These are phyloP conservation scores for Capitella teleta DNA, from an alignment of 1,140 invertebrate genomes.

Conservation along the genomic window DNA sequence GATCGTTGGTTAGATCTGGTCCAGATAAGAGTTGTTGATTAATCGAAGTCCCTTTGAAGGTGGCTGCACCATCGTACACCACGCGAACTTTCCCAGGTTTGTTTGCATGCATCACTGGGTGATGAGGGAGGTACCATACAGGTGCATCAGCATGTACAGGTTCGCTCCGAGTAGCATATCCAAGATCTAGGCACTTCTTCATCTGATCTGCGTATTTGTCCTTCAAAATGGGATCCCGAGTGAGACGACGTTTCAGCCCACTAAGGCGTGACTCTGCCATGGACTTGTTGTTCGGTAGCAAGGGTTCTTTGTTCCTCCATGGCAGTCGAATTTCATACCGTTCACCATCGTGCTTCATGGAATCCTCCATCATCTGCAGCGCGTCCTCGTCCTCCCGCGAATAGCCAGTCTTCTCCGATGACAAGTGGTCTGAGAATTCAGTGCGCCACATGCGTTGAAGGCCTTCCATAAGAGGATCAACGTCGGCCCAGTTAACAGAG, in stretches of 20 bases:
- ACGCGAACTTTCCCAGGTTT: neutral
- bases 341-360: no score
- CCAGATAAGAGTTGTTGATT: neutral
- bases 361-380: no score
- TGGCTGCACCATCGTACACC: neutral
- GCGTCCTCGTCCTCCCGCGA: no score
- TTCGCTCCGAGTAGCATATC: neutral
- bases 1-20: neutral
- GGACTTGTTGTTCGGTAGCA: neutral
- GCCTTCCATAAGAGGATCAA: no score
- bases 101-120: neutral
- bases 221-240: neutral
- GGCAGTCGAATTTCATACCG: neutral
- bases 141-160: neutral
- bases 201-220: neutral
- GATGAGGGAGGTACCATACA: slow-evolving; percentile 1
- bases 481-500: no score
- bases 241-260: neutral
- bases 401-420: no score
- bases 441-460: no score
- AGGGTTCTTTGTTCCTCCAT: neutral
- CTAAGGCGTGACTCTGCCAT: neutral
- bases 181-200: no score
- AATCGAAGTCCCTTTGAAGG: neutral
- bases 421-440: no score